Conservation (phyloP, 2,888 invertebrate species). For the Cryptocephalus primarius region DNA sequence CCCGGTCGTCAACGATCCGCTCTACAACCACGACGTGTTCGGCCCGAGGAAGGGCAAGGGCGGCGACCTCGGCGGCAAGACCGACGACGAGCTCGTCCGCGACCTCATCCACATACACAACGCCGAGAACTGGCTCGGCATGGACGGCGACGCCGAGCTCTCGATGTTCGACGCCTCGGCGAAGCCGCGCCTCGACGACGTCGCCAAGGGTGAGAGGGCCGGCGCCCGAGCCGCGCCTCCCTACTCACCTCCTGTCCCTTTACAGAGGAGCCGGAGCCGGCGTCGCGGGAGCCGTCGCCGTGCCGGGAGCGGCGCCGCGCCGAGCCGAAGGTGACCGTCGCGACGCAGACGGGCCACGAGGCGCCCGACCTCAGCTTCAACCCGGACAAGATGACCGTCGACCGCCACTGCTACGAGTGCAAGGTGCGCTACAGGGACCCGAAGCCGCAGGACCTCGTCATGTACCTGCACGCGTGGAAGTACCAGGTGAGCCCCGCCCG, state of each 20-base stretch:
- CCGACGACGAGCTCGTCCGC: slow-evolving; percentile 77
- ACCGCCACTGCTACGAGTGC: slow-evolving; percentile 88
- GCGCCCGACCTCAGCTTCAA: slow-evolving; percentile 56
- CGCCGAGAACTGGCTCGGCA: slow-evolving; percentile 87
- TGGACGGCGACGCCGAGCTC: slow-evolving; percentile 79
- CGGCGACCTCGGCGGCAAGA: slow-evolving; percentile 78
- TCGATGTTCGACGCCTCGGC: slow-evolving; percentile 63
- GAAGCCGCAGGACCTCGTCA: slow-evolving; percentile 79
- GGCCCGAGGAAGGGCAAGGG: slow-evolving; percentile 87
- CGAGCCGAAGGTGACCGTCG: slow-evolving; percentile 56
- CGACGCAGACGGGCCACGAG: slow-evolving; percentile 77
- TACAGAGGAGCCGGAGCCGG: too few species aligned
- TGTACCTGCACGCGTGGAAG: slow-evolving; percentile 94
- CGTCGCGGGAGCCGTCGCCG: slow-evolving; percentile 61
- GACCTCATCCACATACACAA: slow-evolving; percentile 89
- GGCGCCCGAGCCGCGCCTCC: too few species aligned
- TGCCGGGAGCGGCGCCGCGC: slow-evolving; percentile 34
- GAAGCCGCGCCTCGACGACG: slow-evolving; percentile 41
- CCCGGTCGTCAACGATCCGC: slow-evolving; percentile 94
- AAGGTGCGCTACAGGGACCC: slow-evolving; percentile 88
- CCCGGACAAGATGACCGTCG: slow-evolving; percentile 62
- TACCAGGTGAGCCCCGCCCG: slow-evolving; percentile 52
- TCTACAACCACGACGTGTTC: slow-evolving; percentile 94
- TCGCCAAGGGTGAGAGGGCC: slow-evolving; percentile 30
- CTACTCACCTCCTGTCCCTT: too few species aligned